Base-by-base conservation (phyloP, 2,113 vertebrate genomes). In the Corydoras sp. region DNA sequence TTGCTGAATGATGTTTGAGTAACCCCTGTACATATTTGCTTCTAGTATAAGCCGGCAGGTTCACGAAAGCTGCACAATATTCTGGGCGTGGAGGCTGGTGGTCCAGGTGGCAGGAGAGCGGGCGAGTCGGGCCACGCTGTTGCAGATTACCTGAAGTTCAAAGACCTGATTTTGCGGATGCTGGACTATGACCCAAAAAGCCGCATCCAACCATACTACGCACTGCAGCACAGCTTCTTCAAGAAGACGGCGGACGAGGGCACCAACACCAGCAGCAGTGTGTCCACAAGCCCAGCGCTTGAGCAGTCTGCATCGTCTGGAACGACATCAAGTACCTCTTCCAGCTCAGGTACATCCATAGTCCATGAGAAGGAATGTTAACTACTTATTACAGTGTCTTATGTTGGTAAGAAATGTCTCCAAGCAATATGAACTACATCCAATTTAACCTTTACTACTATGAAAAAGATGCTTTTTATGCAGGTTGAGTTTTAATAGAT, bases 131-230 rank as follows among this genome's bases (percentile, higher is more conserved):
- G 96, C 88, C 96, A 99, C 75, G 95, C 95, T 62, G 96, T 99
- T 82, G 95, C 95, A 66, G 96, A 99, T 93, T 99, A 99, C 92
- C 94, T 99, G 92, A 99, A 99, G 92, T 99, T 99, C 88, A 99
- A 99, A 94, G 96, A 99, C 91, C 95, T 99, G 88, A 97, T 99
- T 87, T 91, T 98, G 85, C 95, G 96, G 91, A 99, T 99, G 96
- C 92, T 99, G 89, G 96, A 99, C 85, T 98, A 98, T 81, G 96
- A 99, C 90, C 94, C 96, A 65, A 99, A 99, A 86, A 95, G 92
- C 77, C 94, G 96, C 86, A 99, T 99, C 85, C 95, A 98, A 85
- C 95, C 96, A 71, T 99, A 99, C 81, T 99, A 99, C 76, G 96
- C 95, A 75, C 93, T 99, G 80, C 96, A 99, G 92, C 96, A 99